These are phyloP conservation scores for Acanthopleura granulata DNA, from an alignment of 2,888 invertebrate species.

Conservation along the genomic window DNA sequence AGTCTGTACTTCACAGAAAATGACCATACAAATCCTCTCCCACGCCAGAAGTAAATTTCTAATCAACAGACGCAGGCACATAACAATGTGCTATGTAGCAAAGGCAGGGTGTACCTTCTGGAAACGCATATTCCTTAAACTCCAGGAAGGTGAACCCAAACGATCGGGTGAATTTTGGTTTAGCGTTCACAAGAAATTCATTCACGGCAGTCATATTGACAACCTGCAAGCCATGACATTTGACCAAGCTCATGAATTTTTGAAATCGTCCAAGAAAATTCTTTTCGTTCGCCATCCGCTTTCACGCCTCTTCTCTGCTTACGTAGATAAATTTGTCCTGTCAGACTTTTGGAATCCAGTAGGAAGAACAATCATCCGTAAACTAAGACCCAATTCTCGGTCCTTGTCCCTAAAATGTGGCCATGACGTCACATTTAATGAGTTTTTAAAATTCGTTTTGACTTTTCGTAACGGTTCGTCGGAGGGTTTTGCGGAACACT, in stretches of 20 bases:
- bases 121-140: conserved; percentile 31
- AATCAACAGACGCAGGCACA: not conserved
- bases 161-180: conserved; percentile 24
- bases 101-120: conserved; percentile 35
- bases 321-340: conserved; percentile 34
- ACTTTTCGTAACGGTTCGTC: not conserved
- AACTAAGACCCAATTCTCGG: not conserved
- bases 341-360: conserved; percentile 29
- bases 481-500: conserved; percentile 26
- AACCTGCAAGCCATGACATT: not conserved
- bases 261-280: conserved; percentile 14
- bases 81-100: conserved; percentile 20
- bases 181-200: conserved; percentile 27
- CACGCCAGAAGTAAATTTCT: not conserved
- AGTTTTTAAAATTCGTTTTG: conserved; percentile 24
- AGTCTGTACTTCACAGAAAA: too few species aligned
- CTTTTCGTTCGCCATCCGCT: conserved; percentile 32
- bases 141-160: conserved; percentile 28
- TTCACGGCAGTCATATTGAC: not conserved
- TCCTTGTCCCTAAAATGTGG: conserved; percentile 17
- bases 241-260: not conserved
- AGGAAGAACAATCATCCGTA: not conserved
- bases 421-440: conserved; percentile 24
- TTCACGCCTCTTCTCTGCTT: conserved; percentile 33
- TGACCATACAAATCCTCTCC: too few species aligned